Conservation (phyloP, 2,888 invertebrate species). For the Silvanus unidentatus region DNA sequence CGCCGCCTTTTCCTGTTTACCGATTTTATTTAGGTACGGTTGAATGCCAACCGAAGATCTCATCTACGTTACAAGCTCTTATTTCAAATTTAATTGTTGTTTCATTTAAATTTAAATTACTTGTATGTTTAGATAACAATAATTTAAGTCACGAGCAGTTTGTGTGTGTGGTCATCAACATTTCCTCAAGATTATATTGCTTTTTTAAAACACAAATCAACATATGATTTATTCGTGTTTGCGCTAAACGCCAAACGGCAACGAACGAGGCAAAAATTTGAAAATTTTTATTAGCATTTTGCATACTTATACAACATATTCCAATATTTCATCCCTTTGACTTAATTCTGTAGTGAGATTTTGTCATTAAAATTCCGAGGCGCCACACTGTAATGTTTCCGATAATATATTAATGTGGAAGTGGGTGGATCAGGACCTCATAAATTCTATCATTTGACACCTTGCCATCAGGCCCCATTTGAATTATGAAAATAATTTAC, state of each 20-base stretch:
- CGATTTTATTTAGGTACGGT: neutral
- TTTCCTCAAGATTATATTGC: too few relatives aligned
- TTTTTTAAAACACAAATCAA: too few relatives aligned
- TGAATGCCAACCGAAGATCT: neutral
- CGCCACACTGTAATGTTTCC: constrained; percentile 36
- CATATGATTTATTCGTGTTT: too few relatives aligned
- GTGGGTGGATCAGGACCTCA: constrained; percentile 37
- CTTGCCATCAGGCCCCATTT: constrained; percentile 29
- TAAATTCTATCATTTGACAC: constrained; percentile 40
- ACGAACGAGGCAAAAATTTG: too few relatives aligned
- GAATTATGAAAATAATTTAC: constrained; percentile 39
- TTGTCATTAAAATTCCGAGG: constrained; percentile 39
- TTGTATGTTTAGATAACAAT: constrained; percentile 1
- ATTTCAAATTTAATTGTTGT: constrained; percentile 2
- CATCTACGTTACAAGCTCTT: neutral
- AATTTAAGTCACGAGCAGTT: too few relatives aligned
- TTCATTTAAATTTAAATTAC: constrained; percentile 3
- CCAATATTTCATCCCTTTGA: too few relatives aligned
- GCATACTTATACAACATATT: too few relatives aligned
- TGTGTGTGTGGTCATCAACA: too few relatives aligned
- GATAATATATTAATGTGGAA: constrained; percentile 41
- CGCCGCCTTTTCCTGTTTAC: constrained; percentile 3
- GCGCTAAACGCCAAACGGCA: too few relatives aligned
- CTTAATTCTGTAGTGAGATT: constrained; percentile 19
- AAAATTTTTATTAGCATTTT: too few relatives aligned